A percentile compares a stretch with the other conserved stretches of the same genome.
These are phyloP conservation scores for Esox lucius DNA, from an alignment of 2,797 vertebrate species.

Conservation along the genomic window DNA sequence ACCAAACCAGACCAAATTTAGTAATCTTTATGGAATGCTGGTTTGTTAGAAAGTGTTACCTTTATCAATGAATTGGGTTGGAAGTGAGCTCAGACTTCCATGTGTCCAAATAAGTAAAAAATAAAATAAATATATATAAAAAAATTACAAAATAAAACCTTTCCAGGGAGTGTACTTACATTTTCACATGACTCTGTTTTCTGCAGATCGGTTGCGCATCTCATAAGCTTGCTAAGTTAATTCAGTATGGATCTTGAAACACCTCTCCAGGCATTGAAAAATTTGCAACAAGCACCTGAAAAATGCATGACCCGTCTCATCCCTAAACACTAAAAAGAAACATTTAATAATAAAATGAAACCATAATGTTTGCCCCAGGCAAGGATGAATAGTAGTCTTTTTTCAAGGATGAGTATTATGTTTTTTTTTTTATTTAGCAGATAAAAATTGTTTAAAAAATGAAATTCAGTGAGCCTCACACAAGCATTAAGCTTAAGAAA, in stretches of 20 bases:
- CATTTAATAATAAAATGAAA: not conserved
- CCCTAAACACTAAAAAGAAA: not conserved
- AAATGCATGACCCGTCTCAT: not conserved
- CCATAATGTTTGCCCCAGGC: not conserved
- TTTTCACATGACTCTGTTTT: not conserved
- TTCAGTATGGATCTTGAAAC: not conserved
- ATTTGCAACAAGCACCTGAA: not conserved
- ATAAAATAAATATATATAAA: no score
- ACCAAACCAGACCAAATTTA: no score
- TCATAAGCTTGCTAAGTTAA: not conserved
- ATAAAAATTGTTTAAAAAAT: conserved; percentile 3
- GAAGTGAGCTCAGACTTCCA: no score
- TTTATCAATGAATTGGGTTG: no score
- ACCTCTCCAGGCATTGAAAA: not conserved
- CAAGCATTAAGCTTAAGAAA: not conserved
- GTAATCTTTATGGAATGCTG: no score
- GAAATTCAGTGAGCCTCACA: conserved; percentile 1
- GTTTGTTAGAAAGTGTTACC: no score
- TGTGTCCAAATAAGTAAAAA: no score
- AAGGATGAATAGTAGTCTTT: not conserved
- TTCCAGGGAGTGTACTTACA: no score
- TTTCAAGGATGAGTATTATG: no score
- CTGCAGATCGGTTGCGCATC: not conserved
- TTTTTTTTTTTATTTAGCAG: not conserved
- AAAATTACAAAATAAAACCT: no score